phyloP scores from a whole-genome alignment of 2,113 vertebrate species.

The Protobothrops flavoviridis region DNA sequence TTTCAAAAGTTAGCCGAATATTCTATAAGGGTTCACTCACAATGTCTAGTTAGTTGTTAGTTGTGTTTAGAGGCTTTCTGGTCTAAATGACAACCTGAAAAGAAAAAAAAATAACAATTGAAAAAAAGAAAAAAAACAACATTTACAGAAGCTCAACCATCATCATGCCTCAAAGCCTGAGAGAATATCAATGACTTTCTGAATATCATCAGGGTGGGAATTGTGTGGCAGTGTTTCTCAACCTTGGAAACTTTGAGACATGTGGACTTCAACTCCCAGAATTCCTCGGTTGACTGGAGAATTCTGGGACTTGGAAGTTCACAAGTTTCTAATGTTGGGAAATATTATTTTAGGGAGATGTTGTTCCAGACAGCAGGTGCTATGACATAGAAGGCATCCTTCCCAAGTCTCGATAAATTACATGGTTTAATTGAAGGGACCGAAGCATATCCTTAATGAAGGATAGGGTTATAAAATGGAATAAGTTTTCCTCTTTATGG shows the following conservation, averaged over 20 bases:
- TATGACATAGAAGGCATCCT: neutral
- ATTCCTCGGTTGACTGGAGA: neutral
- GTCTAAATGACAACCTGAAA: neutral
- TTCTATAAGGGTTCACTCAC: neutral
- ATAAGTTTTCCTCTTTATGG: neutral
- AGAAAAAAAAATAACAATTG: neutral
- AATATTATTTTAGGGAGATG: neutral
- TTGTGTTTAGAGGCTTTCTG: neutral
- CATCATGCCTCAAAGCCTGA: neutral
- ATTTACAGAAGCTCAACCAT: neutral
- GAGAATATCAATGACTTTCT: neutral
- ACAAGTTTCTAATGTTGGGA: neutral
- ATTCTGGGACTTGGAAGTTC: neutral
- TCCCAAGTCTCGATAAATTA: neutral
- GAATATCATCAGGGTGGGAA: neutral
- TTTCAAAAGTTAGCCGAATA: neutral
- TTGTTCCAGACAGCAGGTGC: neutral
- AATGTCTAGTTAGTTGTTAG: neutral
- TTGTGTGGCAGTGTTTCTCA: neutral
- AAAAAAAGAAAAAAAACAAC: neutral
- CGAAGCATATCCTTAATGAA: neutral
- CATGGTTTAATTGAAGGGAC: neutral
- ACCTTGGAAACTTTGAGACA: neutral
- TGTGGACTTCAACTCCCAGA: too few relatives aligned
- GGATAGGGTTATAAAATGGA: neutral